Evolutionary conservation across 1,140 invertebrate species (phyloP), one percentile per base, ranked within the genome.

Genomic region (Eumaeus atala): DNA sequence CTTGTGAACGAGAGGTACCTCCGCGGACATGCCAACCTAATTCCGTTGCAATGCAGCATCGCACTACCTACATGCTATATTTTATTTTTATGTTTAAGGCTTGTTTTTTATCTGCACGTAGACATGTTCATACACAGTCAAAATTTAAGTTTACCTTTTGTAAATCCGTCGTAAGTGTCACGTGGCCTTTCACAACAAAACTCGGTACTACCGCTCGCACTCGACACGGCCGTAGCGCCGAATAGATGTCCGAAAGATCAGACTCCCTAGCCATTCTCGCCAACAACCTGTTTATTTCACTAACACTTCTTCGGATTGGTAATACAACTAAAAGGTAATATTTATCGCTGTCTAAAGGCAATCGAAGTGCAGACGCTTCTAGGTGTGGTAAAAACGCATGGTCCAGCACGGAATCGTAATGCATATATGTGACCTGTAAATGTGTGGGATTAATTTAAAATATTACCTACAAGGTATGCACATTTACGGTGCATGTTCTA

Each of bases 141-240:
- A n/a, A n/a, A n/a, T n/a, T n/a, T n/a, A n/a, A n/a, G 14, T 40
- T 35, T 86, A 95, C 94, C 90, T 92, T 91, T 82, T 94, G 92
- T 44, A 95, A 84, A 77, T 93, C 91, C 48, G 92, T 90, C 14
- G 93, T 95, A 42, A 95, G 83, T 42, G 91, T 92, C 49, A 95
- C 91, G 64, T 93, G 93, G 47, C 93, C 93, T 56, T 93, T 91
- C 1, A 95, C 86, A 73, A 90, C 92, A 72, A 95, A 95, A 61
- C 92, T 92, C 0, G 94, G 94, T 58, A 95, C 92, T 6, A 91
- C 90, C 0, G 93, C 93, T 60, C 90, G 90, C 3, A 95, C 92
- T 77, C 92, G 91, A 11, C 91, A 91, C 0, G 91, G 90, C 51
- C 90, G 89, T 33, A 95, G 81, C 55, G 91, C 89, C 10, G 89